Evolutionary conservation across 2,888 invertebrate species (phyloP), one percentile per base, ranked within the genome.

Genomic region (Yponomeuta evonymella): DNA sequence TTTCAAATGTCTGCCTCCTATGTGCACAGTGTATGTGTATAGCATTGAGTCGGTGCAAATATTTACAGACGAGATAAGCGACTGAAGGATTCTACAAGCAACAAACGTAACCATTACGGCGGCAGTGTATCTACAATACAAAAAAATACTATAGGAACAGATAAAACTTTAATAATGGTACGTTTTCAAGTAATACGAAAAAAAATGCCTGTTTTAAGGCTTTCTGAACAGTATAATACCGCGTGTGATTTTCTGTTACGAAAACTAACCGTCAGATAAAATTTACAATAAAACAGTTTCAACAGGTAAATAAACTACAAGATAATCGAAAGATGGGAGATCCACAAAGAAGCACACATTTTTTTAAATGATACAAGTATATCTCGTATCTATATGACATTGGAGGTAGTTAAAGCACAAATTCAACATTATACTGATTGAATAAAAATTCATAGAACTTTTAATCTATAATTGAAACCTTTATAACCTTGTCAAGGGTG

Each of bases 401-500:
- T 43, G 43, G 43, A 43, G 5, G 5, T 43, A 8, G 43, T 5
- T 43, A 43, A 43, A 43, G 6, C 1, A 43, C 15, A 51, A 51
- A 11, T 51, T 11, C 15, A 3, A 12, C 6, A 51, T 51, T 3
- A 2, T 51, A 51, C 51, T 4, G 51, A 51, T 43, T 43, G 15
- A 51, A 12, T 12, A 15, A 12, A 58, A 58, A 15, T 58, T 5
- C 12, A 3, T 15, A 58, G 51, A 15, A 58, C 15, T 15, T 15
- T 58, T 15, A 1, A 12, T 58, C 12, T 4, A 58, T 58, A 58
- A 15, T 58, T 33, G 33, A 58, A 15, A 30, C 30, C 1, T 64
- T 64, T 23, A 23, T 81, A 83, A 82, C 83, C 85, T 84, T 82
- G 79, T 77, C 89, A 89, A 89, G 89, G 89, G 81, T 86, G 6